A percentile compares a stretch with the other conserved stretches of the same genome.
phyloP scores from a whole-genome alignment of 2,113 vertebrate species.

The Nesoenas mayeri region DNA sequence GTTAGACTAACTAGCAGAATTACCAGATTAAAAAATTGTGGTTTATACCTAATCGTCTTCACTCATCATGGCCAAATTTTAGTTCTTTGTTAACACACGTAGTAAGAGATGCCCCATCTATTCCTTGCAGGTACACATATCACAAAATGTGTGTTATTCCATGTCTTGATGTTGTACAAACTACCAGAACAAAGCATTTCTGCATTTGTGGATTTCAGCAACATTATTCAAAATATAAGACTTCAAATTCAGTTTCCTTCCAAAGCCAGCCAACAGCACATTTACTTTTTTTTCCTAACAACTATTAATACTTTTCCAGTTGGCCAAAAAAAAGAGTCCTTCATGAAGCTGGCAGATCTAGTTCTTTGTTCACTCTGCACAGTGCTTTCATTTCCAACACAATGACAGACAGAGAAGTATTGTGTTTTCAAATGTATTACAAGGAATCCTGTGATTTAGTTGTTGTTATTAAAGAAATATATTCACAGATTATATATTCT shows the following conservation, averaged over 20 bases:
- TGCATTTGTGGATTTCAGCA: neutral
- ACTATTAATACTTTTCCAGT: neutral
- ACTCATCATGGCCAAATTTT: neutral
- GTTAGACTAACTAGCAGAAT: neutral
- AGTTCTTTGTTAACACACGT: neutral
- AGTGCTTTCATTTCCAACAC: constrained; percentile 2
- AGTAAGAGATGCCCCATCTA: neutral
- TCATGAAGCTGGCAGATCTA: neutral
- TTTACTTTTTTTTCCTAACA: neutral
- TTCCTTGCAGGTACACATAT: neutral
- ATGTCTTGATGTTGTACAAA: neutral
- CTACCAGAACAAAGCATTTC: neutral
- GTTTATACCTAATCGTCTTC: neutral
- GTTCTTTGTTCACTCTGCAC: neutral
- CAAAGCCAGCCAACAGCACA: neutral
- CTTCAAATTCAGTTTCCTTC: neutral
- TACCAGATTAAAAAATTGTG: neutral
- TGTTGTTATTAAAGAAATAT: neutral
- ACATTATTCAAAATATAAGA: neutral
- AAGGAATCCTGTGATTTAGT: neutral
- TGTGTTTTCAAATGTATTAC: neutral
- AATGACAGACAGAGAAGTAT: neutral
- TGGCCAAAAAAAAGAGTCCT: neutral
- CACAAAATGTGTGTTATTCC: neutral
- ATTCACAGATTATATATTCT: neutral